Evolutionary conservation across 2,888 invertebrate species (phyloP), one percentile per base, ranked within the genome.

Genomic region (Cryptosula pallasiana): DNA sequence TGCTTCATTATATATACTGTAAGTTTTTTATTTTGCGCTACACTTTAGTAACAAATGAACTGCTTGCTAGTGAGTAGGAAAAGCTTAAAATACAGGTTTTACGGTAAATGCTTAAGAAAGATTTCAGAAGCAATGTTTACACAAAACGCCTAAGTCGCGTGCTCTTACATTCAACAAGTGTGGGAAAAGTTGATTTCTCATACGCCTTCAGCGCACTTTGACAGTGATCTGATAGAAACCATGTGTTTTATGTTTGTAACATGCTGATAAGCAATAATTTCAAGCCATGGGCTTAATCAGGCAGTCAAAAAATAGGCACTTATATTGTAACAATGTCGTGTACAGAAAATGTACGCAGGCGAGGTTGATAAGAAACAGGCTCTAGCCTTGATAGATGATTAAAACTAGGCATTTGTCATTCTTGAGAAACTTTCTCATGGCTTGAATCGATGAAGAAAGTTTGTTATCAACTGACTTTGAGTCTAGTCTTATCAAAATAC

Each of bases 181-280:
- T 63, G 63, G 63, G 63, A 63, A 63, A 63, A 63, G 20, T 45
- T 45, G 45, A 45, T 45, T 45, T 45, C 45, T 45, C 45, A 45
- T 45, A 45, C 45, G 9, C 45, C 20, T 13, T 13, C 45, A 45
- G 45, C 20, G 45, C 45, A 45, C 45, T 45, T 45, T 45, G 45
- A 45, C 45, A 13, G 5, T 5, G 45, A 20, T 13, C 45, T 13
- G 45, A 45, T 45, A 13, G 45, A 5, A 45, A 45, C 5, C 45
- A 45, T 45, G 45, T 45, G 45, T 45, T 45, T 45, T 45, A 45
- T 45, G 20, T 45, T 20, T 45, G 45, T 13, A 45, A 45, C 45
- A 45, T 45, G 45, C 45, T 45, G 45, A 45, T 45, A 45, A 45
- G 45, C 45, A 45, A 45, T 45, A 45, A 20, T 13, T 13, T 45